Evolutionary conservation across 2,888 invertebrate genomes (phyloP).

Genomic region (Amphipyra berbera): DNA sequence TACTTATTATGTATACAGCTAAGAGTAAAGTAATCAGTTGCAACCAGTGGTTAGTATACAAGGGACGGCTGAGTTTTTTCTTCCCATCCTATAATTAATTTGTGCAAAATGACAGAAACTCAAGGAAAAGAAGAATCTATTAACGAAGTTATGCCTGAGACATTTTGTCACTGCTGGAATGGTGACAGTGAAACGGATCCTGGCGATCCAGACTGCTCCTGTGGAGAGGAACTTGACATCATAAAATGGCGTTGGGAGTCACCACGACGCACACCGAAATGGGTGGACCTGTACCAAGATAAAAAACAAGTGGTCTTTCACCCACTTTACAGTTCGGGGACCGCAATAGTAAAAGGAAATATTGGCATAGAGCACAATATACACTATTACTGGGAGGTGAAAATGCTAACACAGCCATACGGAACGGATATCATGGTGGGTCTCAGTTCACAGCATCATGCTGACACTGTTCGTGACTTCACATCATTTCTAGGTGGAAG

Average conservation of each 20-base stretch:
- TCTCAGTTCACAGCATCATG: constrained; percentile 19
- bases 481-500: constrained; percentile 23
- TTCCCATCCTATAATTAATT: neutral
- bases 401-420: constrained; percentile 94
- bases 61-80: too few relatives aligned
- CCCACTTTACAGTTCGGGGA: constrained; percentile 92
- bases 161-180: constrained; percentile 42
- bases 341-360: constrained; percentile 93
- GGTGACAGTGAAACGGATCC: constrained; percentile 8
- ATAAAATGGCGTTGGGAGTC: constrained; percentile 34
- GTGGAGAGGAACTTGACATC: constrained; percentile 28
- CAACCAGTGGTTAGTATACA: too few relatives aligned
- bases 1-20: neutral
- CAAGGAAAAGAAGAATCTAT: neutral
- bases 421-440: constrained; percentile 93
- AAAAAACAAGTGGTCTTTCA: constrained; percentile 93
- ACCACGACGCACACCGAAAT: constrained; percentile 1
- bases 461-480: constrained; percentile 11
- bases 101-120: constrained; percentile 17
- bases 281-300: constrained; percentile 59
- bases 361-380: constrained; percentile 90
- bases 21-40: too few relatives aligned
- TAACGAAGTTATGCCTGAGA: constrained; percentile 18
- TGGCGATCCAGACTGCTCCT: constrained; percentile 9
- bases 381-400: constrained; percentile 97